Percentiles rank a stretch among this genome's conserved stretches.
Evolutionary conservation across 2,888 invertebrate species (phyloP).

Genomic region (Brachyptera putata): DNA sequence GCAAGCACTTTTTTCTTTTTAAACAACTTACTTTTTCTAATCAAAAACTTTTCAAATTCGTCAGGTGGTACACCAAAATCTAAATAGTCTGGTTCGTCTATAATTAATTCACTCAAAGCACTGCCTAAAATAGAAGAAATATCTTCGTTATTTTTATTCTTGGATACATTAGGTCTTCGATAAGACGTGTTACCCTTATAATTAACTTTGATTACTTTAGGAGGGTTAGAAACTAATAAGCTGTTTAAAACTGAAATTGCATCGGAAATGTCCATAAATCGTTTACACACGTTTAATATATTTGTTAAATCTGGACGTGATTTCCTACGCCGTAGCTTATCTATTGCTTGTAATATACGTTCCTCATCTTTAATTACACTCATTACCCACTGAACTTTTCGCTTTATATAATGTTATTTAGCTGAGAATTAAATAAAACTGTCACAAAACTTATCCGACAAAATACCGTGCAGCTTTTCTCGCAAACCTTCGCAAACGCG

Average conservation of each 20-base stretch:
- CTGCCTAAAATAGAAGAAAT: slow-evolving; percentile 51
- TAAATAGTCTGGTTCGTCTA: slow-evolving; percentile 65
- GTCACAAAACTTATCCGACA: not conserved
- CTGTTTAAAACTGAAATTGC: slow-evolving; percentile 68
- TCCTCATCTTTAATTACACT: slow-evolving; percentile 64
- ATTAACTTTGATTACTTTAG: slow-evolving; percentile 70
- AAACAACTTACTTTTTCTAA: slow-evolving; percentile 51
- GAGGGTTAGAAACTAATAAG: slow-evolving; percentile 53
- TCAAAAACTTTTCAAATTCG: slow-evolving; percentile 61
- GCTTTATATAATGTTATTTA: no score
- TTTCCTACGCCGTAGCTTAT: slow-evolving; percentile 76
- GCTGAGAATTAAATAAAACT: no score
- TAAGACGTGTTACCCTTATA: slow-evolving; percentile 85
- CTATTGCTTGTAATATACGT: slow-evolving; percentile 77
- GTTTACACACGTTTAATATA: slow-evolving; percentile 75
- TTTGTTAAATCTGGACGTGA: slow-evolving; percentile 78
- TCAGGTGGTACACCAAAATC: slow-evolving; percentile 67
- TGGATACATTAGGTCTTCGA: slow-evolving; percentile 54
- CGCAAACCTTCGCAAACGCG: slow-evolving; percentile 1
- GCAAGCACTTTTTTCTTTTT: slow-evolving; percentile 41
- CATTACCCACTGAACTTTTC: slow-evolving; percentile 41
- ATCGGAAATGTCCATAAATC: slow-evolving; percentile 64
- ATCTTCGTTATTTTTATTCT: slow-evolving; percentile 30
- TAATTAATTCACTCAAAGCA: slow-evolving; percentile 66
- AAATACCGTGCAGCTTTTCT: not conserved